Evolutionary conservation across 2,113 vertebrate genomes (phyloP), one percentile per base, ranked within the genome.

Genomic region (Sceloporus tristichus): DNA sequence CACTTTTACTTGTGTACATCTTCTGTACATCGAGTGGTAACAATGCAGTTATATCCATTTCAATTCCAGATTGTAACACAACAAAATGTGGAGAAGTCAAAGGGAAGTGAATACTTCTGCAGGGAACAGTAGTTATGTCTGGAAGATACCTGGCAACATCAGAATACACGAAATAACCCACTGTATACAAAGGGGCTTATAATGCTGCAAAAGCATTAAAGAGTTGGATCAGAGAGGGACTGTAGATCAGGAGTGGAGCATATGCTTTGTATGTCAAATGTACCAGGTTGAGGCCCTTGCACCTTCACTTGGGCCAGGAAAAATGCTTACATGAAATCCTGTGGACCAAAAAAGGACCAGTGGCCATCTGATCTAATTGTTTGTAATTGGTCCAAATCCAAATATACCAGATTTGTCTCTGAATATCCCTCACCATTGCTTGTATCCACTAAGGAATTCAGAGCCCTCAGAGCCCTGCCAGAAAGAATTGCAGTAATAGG

Each of bases 371-470:
- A 62, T 23, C 62, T 82, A 48, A 48, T 78, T 29, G 8, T 78
- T 82, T 13, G 40, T 29, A 40, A 90, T 90, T 91, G 87, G 59
- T 92, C 90, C 89, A 89, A 88, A 89, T 75, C 27, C 68, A 73
- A 29, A 54, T 94, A 89, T 82, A n/a, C 71, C 62, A 16, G 5
- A 86, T 85, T 94, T 94, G 90, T 88, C 29, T 48, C 53, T 85
- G 71, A 38, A 76, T 76, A 53, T 18, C 25, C 23, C 8, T 3
- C 59, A 13, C 23, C 5, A 13, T 9, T 9, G n/a, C n/a, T 65
- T 5, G 34, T 21, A 65, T 2, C 59, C 9, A 54, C 19, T 79
- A 78, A n/a, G 23, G 59, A 65, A 68, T 34, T 9, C 27, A 48
- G 9, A 70, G 70, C 19, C 66, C 79, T 9, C 27, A 48, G 9